Evolutionary conservation across 92 coral and sea anemone species (phyloP).

Genomic region (Palythoa heliodiscus): DNA sequence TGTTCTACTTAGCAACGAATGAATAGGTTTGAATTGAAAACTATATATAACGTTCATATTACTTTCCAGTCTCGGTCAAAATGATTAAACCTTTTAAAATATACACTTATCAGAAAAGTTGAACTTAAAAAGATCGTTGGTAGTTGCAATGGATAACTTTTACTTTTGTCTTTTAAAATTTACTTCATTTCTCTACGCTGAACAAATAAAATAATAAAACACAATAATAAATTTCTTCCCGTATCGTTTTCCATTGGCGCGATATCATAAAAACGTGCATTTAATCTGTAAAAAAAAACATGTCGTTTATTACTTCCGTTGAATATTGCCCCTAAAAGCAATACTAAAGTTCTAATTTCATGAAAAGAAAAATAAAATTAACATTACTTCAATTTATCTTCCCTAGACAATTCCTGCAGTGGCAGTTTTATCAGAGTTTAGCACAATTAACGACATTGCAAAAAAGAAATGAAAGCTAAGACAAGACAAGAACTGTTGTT

Average conservation of each 20-base stretch:
- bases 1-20: slow-evolving; percentile 32
- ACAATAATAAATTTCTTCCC: not conserved
- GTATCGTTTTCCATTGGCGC: not conserved
- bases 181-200: not conserved
- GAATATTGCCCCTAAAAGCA: not conserved
- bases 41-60: not conserved
- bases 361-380: not conserved
- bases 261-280: not conserved
- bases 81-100: not conserved
- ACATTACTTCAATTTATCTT: not conserved
- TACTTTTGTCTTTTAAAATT: not conserved
- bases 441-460: not conserved
- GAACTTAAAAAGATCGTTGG: not conserved
- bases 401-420: not conserved
- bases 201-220: not conserved
- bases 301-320: not conserved
- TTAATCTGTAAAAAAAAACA: not conserved
- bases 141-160: not conserved
- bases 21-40: not conserved
- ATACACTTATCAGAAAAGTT: not conserved
- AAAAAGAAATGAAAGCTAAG: not conserved
- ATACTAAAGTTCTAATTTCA: not conserved
- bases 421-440: not conserved
- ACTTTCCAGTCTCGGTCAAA: not conserved
- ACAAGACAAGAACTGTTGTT: not conserved